Evolutionary conservation across 2,113 vertebrate species (phyloP).

Genomic region (Dendrocopos noguchii): DNA sequence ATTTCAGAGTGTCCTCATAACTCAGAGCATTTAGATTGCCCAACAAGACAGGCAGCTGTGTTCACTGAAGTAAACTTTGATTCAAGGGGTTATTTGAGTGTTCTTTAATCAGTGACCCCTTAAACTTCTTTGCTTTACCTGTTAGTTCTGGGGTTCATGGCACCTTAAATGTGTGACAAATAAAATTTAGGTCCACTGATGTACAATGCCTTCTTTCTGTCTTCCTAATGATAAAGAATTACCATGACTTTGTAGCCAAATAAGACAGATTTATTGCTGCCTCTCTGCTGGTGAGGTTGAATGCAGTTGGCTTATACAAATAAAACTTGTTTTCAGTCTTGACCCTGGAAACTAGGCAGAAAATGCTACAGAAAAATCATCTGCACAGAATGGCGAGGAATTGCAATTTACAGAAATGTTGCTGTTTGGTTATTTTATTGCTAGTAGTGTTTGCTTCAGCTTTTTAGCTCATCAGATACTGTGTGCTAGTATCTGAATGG

Average conservation of each 20-base stretch:
- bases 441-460: background rate
- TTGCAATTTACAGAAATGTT: background rate
- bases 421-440: background rate
- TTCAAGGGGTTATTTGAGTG: background rate
- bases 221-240: background rate
- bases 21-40: fast-evolving
- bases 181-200: background rate
- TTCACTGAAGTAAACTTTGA: background rate
- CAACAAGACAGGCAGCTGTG: background rate
- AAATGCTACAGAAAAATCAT: background rate
- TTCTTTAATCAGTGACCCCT: background rate
- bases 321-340: background rate
- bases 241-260: background rate
- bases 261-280: background rate
- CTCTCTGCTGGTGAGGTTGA: background rate
- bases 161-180: background rate
- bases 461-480: background rate
- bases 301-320: background rate
- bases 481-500: background rate
- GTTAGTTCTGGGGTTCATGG: background rate
- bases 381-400: background rate
- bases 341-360: background rate
- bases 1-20: background rate
- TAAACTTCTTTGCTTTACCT: background rate
- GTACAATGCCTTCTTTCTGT: background rate